phyloP scores from a whole-genome alignment of 2,113 vertebrate genomes.

The Myrmecophaga tridactyla region DNA sequence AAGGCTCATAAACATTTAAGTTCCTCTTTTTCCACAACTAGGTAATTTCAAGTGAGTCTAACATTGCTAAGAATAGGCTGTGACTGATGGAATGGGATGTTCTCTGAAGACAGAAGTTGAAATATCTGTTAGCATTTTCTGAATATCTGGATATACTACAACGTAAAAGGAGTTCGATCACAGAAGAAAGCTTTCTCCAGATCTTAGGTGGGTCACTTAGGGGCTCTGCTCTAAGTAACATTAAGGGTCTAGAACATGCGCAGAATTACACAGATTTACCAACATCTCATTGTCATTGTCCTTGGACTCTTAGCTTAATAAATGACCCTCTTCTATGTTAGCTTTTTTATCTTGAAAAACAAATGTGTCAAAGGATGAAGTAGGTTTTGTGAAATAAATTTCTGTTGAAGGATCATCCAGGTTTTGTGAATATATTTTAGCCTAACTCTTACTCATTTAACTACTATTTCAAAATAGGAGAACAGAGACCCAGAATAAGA shows the following conservation, averaged over 20 bases:
- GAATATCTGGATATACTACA: neutral
- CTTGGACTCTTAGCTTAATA: neutral
- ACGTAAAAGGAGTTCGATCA: neutral
- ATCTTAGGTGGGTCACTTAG: neutral
- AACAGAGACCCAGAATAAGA: neutral
- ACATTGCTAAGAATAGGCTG: neutral
- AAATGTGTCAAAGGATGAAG: too few relatives aligned
- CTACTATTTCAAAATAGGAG: neutral
- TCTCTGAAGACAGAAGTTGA: neutral
- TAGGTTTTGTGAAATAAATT: too few relatives aligned
- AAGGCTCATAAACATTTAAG: neutral
- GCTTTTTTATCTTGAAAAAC: neutral
- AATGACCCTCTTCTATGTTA: neutral
- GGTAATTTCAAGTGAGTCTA: neutral
- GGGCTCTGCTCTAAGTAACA: neutral
- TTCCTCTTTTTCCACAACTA: neutral
- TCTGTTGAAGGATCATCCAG: too few relatives aligned
- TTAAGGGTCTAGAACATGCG: neutral
- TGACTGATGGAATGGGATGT: neutral
- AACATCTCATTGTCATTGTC: neutral
- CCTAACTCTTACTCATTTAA: neutral
- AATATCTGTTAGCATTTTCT: neutral
- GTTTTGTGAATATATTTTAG: neutral
- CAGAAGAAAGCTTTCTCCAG: neutral
- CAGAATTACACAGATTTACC: neutral